Base-by-base conservation (phyloP, 2,888 invertebrate species). In the Leptinotarsa juncta region DNA sequence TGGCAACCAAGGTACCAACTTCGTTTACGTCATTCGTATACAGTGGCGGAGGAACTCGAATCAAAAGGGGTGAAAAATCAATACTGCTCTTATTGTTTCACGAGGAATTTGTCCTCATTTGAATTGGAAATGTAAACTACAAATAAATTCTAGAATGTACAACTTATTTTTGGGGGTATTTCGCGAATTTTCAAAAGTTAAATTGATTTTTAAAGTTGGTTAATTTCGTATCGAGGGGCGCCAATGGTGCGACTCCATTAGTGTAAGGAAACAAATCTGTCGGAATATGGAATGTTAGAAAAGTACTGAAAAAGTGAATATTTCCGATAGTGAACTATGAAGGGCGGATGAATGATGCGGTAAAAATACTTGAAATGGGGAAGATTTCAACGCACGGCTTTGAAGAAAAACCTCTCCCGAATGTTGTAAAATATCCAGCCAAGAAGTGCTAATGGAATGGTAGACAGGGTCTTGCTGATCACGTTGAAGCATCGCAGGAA, bases 311-410 rank as follows among this genome's bases (percentile, higher is more conserved):
- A 51, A 26, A 50, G 67, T 50, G 26, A 67, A 26, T 15, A 67
- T 51, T 51, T 48, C 2, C n/a, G 16, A 65, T 16, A 15, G 32
- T 23, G 16, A 26, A 60, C 15, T 15, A 26, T 23, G 20, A 23
- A 60, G 42, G 48, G 5, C 81, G 81, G 78, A 87, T 87, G 87
- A 85, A 83, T 78, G 84, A 84, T 14, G 84, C 85, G 32, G 76
- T 84, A 79, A 89, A 87, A 84, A 94, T 94, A 93, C 94, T 94
- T 86, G 86, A 85, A 80, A 87, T 93, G 87, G 91, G 90, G 85
- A 92, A 91, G 77, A 89, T 94, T 67, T 88, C 93, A 78, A 87
- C 86, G 71, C 88, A 90, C 81, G 88, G 89, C 76, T 87, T 89
- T 76, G 85, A 89, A 73, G 87, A 92, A 70, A 83, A 86, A 70